phyloP scores from a whole-genome alignment of 2,797 vertebrate species.

The Erethizon dorsatum region DNA sequence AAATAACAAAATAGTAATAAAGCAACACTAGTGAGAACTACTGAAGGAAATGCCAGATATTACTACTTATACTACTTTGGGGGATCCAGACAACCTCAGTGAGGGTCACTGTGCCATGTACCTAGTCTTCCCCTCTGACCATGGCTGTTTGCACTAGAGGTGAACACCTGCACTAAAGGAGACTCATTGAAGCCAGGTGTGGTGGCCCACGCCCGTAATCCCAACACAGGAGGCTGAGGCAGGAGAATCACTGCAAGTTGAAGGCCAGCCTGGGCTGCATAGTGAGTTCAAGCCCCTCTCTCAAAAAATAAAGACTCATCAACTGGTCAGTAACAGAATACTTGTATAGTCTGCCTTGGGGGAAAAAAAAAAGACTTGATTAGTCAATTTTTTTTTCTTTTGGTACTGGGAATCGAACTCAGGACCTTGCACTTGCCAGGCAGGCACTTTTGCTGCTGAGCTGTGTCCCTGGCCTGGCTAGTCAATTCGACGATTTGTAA shows the following conservation, averaged over 20 bases:
- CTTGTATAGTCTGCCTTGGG: background rate
- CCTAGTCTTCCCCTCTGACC: background rate
- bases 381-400: no score
- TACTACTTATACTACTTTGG: background rate
- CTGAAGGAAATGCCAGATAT: background rate
- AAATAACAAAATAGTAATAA: background rate
- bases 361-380: no score
- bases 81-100: background rate
- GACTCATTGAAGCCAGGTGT: background rate
- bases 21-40: constrained; percentile 35
- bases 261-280: background rate
- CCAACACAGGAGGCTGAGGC: background rate
- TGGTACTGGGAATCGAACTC: no score
- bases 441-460: no score
- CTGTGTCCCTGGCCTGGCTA: background rate
- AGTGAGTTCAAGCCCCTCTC: background rate
- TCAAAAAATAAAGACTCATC: background rate
- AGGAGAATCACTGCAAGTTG: background rate
- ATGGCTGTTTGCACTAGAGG: background rate
- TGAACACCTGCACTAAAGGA: background rate
- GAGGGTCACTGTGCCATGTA: background rate
- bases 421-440: no score
- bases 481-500: background rate
- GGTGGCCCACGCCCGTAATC: background rate
- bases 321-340: constrained; percentile 18